Conservation (phyloP, 2,888 invertebrate genomes). For the Parnassius smintheus region DNA sequence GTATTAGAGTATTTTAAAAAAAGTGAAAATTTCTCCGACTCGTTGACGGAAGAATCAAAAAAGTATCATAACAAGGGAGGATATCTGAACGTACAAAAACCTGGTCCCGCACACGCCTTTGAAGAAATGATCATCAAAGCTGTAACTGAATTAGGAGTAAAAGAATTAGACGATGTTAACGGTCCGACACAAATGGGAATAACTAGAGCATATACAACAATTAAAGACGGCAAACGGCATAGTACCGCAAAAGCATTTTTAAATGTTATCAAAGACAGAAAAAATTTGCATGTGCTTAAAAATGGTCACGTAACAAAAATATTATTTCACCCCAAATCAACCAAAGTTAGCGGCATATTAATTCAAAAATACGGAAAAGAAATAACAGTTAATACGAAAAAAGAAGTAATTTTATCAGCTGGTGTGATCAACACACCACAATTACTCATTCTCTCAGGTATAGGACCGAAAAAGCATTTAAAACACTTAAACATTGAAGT, state of each 20-base stretch:
- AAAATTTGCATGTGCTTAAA: slow-evolving; percentile 43
- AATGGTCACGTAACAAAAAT: slow-evolving; percentile 42
- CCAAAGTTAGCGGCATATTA: slow-evolving; percentile 42
- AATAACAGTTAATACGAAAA: slow-evolving; percentile 36
- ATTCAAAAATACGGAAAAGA: slow-evolving; percentile 35
- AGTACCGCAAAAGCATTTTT: slow-evolving; percentile 62
- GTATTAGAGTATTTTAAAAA: slow-evolving; percentile 38
- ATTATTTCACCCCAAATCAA: slow-evolving; percentile 36
- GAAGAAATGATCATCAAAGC: slow-evolving; percentile 36
- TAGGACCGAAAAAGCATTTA: slow-evolving; percentile 46
- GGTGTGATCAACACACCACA: slow-evolving; percentile 46
- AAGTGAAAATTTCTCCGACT: slow-evolving; percentile 30
- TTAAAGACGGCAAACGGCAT: slow-evolving; percentile 54
- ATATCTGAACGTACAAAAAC: slow-evolving; percentile 51
- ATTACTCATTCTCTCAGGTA: slow-evolving; percentile 49
- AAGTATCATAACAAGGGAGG: slow-evolving; percentile 49
- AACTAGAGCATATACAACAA: slow-evolving; percentile 33
- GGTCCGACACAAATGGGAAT: slow-evolving; percentile 49
- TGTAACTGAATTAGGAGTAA: slow-evolving; percentile 57
- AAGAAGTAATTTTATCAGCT: slow-evolving; percentile 46
- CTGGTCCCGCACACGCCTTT: slow-evolving; percentile 17
- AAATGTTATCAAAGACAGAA: slow-evolving; percentile 37
- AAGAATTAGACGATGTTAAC: slow-evolving; percentile 42
- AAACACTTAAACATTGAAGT: slow-evolving; percentile 40
- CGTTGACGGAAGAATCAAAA: slow-evolving; percentile 24